Conservation (phyloP, 2,113 vertebrate genomes). For the Ailurus styani region DNA sequence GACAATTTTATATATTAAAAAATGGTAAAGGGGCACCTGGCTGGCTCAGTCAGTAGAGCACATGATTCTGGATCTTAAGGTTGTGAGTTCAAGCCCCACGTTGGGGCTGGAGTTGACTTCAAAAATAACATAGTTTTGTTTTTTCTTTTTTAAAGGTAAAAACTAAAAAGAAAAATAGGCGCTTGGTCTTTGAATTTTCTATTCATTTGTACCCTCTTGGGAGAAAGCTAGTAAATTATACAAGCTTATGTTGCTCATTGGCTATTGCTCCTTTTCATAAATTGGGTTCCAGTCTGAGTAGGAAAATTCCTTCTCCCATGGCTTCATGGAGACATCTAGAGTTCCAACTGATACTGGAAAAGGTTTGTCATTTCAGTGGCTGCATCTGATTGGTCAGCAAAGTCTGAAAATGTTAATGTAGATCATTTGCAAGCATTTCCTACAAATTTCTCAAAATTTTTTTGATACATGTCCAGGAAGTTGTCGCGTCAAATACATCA, state of each 20-base stretch:
- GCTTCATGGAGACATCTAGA: background rate
- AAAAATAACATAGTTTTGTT: background rate
- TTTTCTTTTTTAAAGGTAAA: background rate
- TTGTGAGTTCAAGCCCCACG: background rate
- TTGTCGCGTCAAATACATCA: background rate
- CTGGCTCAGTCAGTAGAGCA: background rate
- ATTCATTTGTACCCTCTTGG: background rate
- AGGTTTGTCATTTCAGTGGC: background rate
- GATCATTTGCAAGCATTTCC: background rate
- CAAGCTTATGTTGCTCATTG: background rate
- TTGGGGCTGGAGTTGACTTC: background rate
- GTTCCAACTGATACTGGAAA: background rate
- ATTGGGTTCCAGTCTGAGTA: background rate
- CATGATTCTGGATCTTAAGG: background rate
- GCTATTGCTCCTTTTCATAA: background rate
- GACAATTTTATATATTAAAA: background rate
- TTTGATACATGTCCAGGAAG: background rate
- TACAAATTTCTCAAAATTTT: background rate
- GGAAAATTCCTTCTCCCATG: background rate
- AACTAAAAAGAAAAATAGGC: background rate
- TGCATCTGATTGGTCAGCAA: background rate
- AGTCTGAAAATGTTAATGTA: background rate
- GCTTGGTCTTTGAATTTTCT: background rate
- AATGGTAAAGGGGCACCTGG: background rate
- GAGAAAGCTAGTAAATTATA: background rate